Evolutionary conservation across 2,797 vertebrate species (phyloP).

Genomic region (Rhynchotus rufescens): DNA sequence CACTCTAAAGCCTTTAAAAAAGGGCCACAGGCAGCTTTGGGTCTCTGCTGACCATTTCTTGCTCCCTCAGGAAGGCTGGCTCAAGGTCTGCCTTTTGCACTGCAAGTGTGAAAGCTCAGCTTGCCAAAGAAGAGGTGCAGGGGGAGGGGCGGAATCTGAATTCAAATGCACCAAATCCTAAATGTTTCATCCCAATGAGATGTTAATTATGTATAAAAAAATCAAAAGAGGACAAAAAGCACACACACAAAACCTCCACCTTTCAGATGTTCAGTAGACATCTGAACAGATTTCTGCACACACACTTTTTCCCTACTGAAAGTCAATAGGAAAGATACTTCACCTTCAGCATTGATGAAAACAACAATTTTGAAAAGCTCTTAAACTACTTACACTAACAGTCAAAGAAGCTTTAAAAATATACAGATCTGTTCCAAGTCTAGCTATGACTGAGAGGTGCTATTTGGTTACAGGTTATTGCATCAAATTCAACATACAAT

Average conservation of each 20-base stretch:
- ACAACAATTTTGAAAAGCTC: background rate
- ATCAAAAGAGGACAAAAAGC: background rate
- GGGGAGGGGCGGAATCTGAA: background rate
- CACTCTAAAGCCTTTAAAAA: background rate
- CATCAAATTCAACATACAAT: background rate
- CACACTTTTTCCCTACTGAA: background rate
- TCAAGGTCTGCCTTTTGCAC: background rate
- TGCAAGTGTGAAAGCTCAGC: background rate
- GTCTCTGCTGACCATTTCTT: background rate
- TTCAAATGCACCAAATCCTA: background rate
- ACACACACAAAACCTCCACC: too few species aligned
- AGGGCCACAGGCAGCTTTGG: too few species aligned
- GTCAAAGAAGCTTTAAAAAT: background rate
- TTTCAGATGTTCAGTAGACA: background rate
- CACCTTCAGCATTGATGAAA: background rate
- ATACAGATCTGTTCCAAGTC: background rate
- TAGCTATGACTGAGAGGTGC: background rate
- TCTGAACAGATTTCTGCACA: background rate
- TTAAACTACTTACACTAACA: background rate
- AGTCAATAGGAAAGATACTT: background rate
- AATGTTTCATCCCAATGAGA: background rate
- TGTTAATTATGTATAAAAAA: background rate
- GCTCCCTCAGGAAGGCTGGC: background rate
- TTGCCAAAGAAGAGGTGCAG: background rate
- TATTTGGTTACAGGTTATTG: background rate